phyloP scores from a whole-genome alignment of 2,888 invertebrate species.

The Pyrgus malvae region DNA sequence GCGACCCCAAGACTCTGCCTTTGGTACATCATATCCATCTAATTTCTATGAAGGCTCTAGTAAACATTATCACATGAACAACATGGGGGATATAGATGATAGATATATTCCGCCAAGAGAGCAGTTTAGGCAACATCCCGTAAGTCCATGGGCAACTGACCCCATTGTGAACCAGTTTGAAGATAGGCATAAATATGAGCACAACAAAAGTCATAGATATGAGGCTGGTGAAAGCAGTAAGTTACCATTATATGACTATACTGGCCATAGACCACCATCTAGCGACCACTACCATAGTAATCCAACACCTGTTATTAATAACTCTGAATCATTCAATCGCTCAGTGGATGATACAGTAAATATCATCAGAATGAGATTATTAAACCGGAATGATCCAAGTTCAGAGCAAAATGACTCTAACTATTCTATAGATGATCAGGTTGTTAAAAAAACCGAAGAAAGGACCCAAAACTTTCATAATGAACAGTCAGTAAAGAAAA shows the following conservation, averaged over 20 bases:
- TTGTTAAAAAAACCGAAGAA: slow-evolving; percentile 33
- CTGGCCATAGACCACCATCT: slow-evolving; percentile 71
- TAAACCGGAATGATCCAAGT: slow-evolving; percentile 59
- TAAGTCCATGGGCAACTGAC: slow-evolving; percentile 49
- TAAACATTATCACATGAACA: slow-evolving; percentile 49
- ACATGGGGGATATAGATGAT: slow-evolving; percentile 66
- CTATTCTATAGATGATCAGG: slow-evolving; percentile 39
- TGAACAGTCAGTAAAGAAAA: slow-evolving; percentile 54
- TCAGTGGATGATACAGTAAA: slow-evolving; percentile 75
- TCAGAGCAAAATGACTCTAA: slow-evolving; percentile 38
- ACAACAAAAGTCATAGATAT: slow-evolving; percentile 43
- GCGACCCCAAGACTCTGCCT: neutral
- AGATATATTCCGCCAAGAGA: slow-evolving; percentile 40
- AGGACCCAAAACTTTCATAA: slow-evolving; percentile 39
- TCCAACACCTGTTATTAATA: slow-evolving; percentile 53
- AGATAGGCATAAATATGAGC: slow-evolving; percentile 38
- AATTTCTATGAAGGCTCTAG: slow-evolving; percentile 42
- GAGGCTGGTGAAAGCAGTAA: slow-evolving; percentile 47
- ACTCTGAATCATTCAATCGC: slow-evolving; percentile 63
- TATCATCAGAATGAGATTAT: slow-evolving; percentile 60
- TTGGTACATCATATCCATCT: slow-evolving; percentile 31
- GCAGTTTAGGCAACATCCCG: slow-evolving; percentile 38
- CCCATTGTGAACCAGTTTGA: slow-evolving; percentile 44
- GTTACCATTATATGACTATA: slow-evolving; percentile 48
- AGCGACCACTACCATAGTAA: slow-evolving; percentile 69